A percentile compares a stretch with the other conserved stretches of the same genome.
phyloP scores from a whole-genome alignment of 2,797 vertebrate species.

The Phataginus tetradactyla region DNA sequence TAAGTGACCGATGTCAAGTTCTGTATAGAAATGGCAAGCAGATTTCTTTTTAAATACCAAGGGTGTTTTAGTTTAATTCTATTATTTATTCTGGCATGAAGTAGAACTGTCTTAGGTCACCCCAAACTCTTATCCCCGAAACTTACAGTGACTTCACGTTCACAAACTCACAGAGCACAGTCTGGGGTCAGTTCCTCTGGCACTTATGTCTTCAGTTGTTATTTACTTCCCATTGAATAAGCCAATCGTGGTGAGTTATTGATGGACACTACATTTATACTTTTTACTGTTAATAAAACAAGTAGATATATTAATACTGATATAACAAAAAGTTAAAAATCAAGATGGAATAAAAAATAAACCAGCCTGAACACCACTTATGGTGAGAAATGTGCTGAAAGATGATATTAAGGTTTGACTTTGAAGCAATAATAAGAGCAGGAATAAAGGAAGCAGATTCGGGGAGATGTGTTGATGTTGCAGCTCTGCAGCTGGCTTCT shows the following conservation, averaged over 20 bases:
- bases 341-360: not conserved
- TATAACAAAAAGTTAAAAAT: not conserved
- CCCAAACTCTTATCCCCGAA: not conserved
- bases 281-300: slow-evolving; percentile 14
- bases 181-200: not conserved
- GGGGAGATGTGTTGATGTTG: not conserved
- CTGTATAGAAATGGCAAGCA: not conserved
- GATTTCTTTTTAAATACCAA: not conserved
- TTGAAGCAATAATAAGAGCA: not conserved
- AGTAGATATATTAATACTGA: not conserved
- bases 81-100: not conserved
- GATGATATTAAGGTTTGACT: not conserved
- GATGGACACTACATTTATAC: not conserved
- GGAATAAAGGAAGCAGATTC: not conserved
- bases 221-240: slow-evolving; percentile 5
- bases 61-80: not conserved
- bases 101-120: not conserved
- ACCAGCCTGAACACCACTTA: not conserved
- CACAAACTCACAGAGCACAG: not conserved
- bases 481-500: not conserved
- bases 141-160: not conserved
- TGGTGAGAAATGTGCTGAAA: not conserved
- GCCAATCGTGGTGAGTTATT: not conserved
- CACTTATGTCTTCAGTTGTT: not conserved
- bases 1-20: not conserved